phyloP scores from a whole-genome alignment of 1,140 invertebrate species.

The Zaprionus lachaisei region DNA sequence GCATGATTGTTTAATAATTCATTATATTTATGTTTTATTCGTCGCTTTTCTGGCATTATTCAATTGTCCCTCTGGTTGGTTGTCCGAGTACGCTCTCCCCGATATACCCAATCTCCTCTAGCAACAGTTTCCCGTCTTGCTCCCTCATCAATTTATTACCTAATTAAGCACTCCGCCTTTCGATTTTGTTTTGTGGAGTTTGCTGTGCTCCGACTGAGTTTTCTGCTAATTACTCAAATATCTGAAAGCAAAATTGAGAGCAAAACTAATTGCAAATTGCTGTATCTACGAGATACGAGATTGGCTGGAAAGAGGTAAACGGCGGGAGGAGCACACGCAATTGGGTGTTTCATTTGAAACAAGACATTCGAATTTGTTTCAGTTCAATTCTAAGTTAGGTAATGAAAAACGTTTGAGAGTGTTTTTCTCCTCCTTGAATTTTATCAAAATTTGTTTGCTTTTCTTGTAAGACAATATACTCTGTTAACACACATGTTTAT shows the following conservation, averaged over 20 bases:
- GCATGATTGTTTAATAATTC: conserved; percentile 52
- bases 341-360: background rate
- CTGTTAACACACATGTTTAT: background rate
- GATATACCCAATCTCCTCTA: background rate
- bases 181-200: conserved; percentile 1
- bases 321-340: background rate
- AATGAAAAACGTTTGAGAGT: background rate
- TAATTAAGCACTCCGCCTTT: conserved; percentile 32
- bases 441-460: background rate
- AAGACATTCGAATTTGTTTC: background rate
- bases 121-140: background rate
- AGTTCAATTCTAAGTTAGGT: background rate
- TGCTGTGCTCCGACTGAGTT: background rate
- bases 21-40: conserved; percentile 21
- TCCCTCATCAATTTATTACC: conserved; percentile 34
- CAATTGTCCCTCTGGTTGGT: conserved; percentile 45
- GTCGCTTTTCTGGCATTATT: conserved; percentile 40
- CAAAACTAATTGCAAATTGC: conserved; percentile 70
- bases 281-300: conserved; percentile 26
- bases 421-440: background rate
- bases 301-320: background rate
- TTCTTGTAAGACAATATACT: conserved; percentile 9
- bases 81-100: background rate
- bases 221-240: conserved; percentile 55
- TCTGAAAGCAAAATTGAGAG: conserved; percentile 61